phyloP scores from a whole-genome alignment of 2,888 invertebrate genomes.

The Eutolmus rufibarbis region DNA sequence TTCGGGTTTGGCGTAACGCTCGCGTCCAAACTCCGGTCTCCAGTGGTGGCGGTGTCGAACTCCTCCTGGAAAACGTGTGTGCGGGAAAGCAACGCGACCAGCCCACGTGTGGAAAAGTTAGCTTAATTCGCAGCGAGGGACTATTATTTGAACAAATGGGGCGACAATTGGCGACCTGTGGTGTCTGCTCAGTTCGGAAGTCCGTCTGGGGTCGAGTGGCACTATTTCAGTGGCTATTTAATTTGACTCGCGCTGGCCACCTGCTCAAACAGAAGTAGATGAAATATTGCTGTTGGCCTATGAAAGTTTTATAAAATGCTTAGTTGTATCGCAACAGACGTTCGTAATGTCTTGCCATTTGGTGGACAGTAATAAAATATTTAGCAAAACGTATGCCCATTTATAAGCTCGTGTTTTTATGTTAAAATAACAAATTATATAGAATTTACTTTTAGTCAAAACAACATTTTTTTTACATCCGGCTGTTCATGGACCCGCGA shows the following conservation, averaged over 20 bases:
- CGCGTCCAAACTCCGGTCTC: background rate
- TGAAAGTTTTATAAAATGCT: background rate
- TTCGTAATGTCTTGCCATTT: background rate
- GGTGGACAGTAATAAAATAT: background rate
- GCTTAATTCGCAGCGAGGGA: constrained; percentile 13
- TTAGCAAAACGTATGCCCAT: background rate
- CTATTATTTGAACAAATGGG: background rate
- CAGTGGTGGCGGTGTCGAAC: background rate
- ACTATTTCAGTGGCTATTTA: background rate
- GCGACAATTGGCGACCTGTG: constrained; percentile 15
- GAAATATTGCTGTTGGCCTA: background rate
- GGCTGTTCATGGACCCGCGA: too few relatives aligned
- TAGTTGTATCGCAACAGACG: background rate
- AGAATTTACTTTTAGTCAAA: too few relatives aligned
- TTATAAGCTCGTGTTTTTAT: background rate
- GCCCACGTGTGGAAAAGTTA: background rate
- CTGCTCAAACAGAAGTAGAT: background rate
- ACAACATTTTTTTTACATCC: too few relatives aligned
- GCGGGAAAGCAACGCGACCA: background rate
- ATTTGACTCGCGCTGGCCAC: background rate
- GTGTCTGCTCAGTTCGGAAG: background rate
- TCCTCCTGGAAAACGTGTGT: background rate
- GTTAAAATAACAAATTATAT: too few relatives aligned
- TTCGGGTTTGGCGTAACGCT: background rate
- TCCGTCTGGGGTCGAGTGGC: background rate